Evolutionary conservation across 1,140 invertebrate genomes (phyloP).

Genomic region (Tribolium castaneum): DNA sequence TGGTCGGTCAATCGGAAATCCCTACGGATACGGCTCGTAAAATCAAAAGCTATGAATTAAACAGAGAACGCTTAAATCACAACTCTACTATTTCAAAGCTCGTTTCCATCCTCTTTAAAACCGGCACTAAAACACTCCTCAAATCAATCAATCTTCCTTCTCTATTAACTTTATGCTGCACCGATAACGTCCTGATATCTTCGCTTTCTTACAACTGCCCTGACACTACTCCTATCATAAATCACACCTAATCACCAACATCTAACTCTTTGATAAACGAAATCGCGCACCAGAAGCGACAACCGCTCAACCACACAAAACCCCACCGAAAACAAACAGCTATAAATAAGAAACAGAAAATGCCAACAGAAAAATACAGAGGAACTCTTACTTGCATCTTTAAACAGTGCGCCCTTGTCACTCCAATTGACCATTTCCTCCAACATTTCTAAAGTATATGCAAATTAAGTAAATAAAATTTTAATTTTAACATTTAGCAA

Average conservation of each 20-base stretch:
- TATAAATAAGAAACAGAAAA: too few species aligned
- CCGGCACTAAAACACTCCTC: constrained; percentile 13
- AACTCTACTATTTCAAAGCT: constrained; percentile 26
- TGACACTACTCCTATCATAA: neutral
- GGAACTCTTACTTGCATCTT: too few species aligned
- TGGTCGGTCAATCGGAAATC: constrained; percentile 41
- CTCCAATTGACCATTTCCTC: too few species aligned
- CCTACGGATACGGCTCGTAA: neutral
- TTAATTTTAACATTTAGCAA: too few species aligned
- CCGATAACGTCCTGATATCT: neutral
- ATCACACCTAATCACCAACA: constrained; percentile 21
- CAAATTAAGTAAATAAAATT: too few species aligned
- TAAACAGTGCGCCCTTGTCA: too few species aligned
- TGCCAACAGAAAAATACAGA: too few species aligned
- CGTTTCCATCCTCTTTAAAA: constrained; percentile 29
- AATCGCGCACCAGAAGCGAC: neutral
- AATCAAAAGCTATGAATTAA: constrained; percentile 42
- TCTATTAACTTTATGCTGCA: constrained; percentile 29
- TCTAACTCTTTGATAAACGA: neutral
- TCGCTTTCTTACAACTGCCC: neutral
- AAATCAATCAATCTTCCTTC: constrained; percentile 25
- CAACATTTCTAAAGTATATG: too few species aligned
- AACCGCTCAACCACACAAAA: neutral
- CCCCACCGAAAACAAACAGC: too few species aligned
- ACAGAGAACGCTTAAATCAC: constrained; percentile 36